Evolutionary conservation across 2,113 vertebrate species (phyloP), one percentile per base, ranked within the genome.

Genomic region (Oreochromis tanganicae): DNA sequence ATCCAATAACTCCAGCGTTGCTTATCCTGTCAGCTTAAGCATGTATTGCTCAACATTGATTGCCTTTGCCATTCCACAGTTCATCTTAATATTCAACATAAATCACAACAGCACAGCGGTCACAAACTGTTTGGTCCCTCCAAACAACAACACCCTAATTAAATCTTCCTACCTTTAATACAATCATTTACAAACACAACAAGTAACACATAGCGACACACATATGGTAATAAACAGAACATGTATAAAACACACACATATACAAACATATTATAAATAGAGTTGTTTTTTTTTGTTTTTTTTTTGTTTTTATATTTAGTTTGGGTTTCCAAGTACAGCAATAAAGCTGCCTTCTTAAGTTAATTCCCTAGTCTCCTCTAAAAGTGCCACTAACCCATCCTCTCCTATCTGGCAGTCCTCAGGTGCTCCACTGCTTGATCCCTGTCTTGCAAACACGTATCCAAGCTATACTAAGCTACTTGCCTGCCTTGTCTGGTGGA

Each of bases 361-460:
- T 32, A 7, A 32, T 59, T 59, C 27, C 13, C 4, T 59, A 9
- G 27, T 59, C 56, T 59, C 10, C 11, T 12, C 41, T 43, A 11
- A 43, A 61, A 34, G 29, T 63, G 16, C 9, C 59, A n/a, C 59
- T 63, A 63, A 36, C 29, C 32, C 32, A 34, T 63, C 32, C 59
- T 63, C 16, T 36, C 32, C 36, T n/a, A 10, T 6, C 59, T 36
- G 9, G 59, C 59, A 36, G 29, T 36, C 61, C 32, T 66, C 61
- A 19, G 5, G 61, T 14, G 46, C 13, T n/a, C 9, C 6, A 12
- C 17, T 66, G 32, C 10, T 66, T 36, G 32, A 19, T 63, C 59
- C 16, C 24, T 16, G 56, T 29, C 24, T 4, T 1, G 0, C 24
- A 16, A 0, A 57, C 56, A 29, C 14, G 13, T 59, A 59, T 3